Evolutionary conservation across 2,888 invertebrate genomes (phyloP).

Genomic region (Muschampia plurimacula): DNA sequence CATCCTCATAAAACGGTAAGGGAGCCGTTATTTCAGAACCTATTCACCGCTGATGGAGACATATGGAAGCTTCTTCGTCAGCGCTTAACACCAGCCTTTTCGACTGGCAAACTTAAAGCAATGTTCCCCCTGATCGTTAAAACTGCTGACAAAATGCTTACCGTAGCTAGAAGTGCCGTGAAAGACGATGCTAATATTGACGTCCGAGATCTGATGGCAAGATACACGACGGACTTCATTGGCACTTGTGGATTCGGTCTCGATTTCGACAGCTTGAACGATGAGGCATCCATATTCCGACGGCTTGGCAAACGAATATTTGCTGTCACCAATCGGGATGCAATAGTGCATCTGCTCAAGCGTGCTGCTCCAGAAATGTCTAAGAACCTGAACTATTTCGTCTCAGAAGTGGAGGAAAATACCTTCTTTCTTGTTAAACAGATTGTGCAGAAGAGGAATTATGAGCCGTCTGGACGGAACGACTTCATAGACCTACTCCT

Average conservation of each 20-base stretch:
- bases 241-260: too few species aligned
- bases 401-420: not conserved
- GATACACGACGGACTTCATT: too few species aligned
- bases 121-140: constrained; percentile 66
- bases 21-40: constrained; percentile 46
- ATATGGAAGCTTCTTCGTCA: constrained; percentile 62
- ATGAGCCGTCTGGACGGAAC: constrained; percentile 41
- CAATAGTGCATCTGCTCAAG: too few species aligned
- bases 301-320: too few species aligned
- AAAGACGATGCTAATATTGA: too few species aligned
- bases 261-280: too few species aligned
- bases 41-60: constrained; percentile 56
- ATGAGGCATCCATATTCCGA: constrained; percentile 28
- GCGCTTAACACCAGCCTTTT: constrained; percentile 59
- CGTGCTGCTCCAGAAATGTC: too few species aligned
- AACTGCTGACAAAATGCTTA: constrained; percentile 48
- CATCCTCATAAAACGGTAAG: too few species aligned
- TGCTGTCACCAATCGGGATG: too few species aligned
- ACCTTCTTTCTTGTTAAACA: too few species aligned
- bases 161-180: too few species aligned
- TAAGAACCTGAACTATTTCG: constrained; percentile 5
- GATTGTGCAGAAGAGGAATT: not conserved
- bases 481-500: constrained; percentile 56
- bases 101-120: constrained; percentile 53
- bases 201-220: too few species aligned